Evolutionary conservation across 2,888 invertebrate genomes (phyloP), one percentile per base, ranked within the genome.

Genomic region (Cantharis rustica): DNA sequence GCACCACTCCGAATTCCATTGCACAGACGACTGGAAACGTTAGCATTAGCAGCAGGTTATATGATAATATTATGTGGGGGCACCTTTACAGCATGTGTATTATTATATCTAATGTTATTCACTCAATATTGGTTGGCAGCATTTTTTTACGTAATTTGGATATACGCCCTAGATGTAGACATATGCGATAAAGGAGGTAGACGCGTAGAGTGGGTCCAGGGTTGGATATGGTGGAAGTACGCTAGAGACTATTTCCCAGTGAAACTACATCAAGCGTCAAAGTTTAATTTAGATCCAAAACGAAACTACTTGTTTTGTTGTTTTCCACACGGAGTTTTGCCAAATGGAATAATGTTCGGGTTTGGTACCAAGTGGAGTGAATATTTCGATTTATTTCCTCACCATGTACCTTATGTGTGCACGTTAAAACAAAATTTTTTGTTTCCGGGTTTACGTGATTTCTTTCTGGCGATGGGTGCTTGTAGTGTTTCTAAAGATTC

Each of bases 281-380:
- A 95, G 0, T 92, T 90, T 0, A 95, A 98, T 3, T 86, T 98
- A 72, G 93, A 95, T 82, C 93, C 96, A 0, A 89, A 91, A 47
- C 92, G 90, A 83, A 96, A 96, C 88, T 98, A 98, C 86, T 89
- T 98, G 17, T 92, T 96, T 78, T 96, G 96, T 7, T 93, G 93
- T 78, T 98, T 96, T 87, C 98, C 98, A 0, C 98, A 99, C 88
- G 98, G 98, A 1, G 84, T 88, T 79, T 89, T 98, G 16, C 93
- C 95, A 68, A 91, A 93, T 17, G 97, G 98, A 0, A 91, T 93
- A 0, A 94, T 95, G 81, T 91, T 92, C 0, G 93, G 94, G 61
- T 97, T 98, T 88, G 93, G 92, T 0, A 94, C 95, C 0, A 94
- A 93, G 69, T 90, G 91, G 2, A 86, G 90, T 0, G 87, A 86